These are phyloP conservation scores for Desoria tigrina DNA, from an alignment of 2,888 invertebrate genomes.

Conservation along the genomic window DNA sequence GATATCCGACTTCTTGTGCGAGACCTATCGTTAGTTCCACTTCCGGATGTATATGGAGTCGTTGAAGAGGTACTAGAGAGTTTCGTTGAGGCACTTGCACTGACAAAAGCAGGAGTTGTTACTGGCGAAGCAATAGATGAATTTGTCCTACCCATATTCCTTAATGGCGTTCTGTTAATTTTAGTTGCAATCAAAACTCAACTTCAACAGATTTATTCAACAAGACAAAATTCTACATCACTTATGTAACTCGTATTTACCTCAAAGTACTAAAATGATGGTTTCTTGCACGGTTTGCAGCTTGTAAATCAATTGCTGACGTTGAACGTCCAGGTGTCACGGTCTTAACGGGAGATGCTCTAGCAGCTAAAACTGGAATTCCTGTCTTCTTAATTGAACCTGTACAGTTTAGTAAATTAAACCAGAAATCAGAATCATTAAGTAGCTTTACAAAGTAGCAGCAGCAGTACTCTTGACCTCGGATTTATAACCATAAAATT, in stretches of 20 bases:
- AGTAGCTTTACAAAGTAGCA: conserved; percentile 1
- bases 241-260: conserved; percentile 21
- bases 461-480: too few relatives aligned
- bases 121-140: conserved; percentile 46
- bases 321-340: conserved; percentile 67
- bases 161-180: conserved; percentile 38
- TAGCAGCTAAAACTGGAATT: conserved; percentile 54
- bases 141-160: conserved; percentile 51
- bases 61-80: background rate
- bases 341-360: conserved; percentile 49
- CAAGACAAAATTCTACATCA: background rate
- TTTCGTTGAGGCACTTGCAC: conserved; percentile 8
- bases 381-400: conserved; percentile 52
- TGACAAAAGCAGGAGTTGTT: conserved; percentile 21
- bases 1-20: conserved; percentile 67
- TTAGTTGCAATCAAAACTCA: conserved; percentile 14
- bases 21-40: conserved; percentile 42
- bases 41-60: conserved; percentile 13
- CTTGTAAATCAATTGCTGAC: conserved; percentile 90
- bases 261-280: conserved; percentile 50
- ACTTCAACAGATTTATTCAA: background rate
- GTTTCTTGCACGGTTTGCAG: conserved; percentile 78
- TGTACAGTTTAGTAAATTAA: conserved; percentile 6
- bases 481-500: conserved; percentile 16
- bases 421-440: background rate